phyloP scores from a whole-genome alignment of 2,113 vertebrate species.

The Cnemophilus loriae region DNA sequence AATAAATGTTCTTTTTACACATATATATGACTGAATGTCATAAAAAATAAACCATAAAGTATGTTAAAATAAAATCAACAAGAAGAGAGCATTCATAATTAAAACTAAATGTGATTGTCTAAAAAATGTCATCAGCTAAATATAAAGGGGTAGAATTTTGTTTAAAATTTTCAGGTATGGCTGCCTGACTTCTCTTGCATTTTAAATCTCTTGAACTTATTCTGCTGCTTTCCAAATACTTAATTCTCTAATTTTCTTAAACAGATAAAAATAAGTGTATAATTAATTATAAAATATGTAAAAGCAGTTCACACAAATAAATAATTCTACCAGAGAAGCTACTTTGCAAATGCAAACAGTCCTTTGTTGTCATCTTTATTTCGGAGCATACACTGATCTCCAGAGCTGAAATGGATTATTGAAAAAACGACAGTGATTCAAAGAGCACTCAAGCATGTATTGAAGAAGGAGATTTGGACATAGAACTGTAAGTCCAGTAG shows the following conservation, averaged over 20 bases:
- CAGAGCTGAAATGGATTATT: not conserved
- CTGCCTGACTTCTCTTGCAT: not conserved
- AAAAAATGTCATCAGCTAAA: conserved; percentile 19
- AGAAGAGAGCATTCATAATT: conserved; percentile 21
- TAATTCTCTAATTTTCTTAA: not conserved
- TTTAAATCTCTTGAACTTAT: not conserved
- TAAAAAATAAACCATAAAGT: not conserved
- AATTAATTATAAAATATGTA: not conserved
- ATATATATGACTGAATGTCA: not conserved
- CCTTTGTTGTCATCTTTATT: not conserved
- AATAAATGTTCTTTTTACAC: conserved; percentile 9
- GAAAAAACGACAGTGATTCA: not conserved
- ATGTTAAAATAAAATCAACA: conserved; percentile 10
- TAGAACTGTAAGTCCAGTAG: not conserved
- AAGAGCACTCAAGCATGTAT: not conserved
- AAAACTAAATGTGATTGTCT: not conserved
- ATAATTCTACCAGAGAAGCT: not conserved
- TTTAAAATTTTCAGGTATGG: not conserved
- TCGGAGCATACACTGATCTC: not conserved
- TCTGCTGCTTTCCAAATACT: not conserved
- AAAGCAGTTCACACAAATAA: not conserved
- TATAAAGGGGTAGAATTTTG: not conserved
- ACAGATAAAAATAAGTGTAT: not conserved
- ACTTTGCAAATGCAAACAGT: not conserved
- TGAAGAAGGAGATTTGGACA: not conserved